Evolutionary conservation across 2,113 vertebrate genomes (phyloP).

Genomic region (Protobothrops mucrosquamatus): DNA sequence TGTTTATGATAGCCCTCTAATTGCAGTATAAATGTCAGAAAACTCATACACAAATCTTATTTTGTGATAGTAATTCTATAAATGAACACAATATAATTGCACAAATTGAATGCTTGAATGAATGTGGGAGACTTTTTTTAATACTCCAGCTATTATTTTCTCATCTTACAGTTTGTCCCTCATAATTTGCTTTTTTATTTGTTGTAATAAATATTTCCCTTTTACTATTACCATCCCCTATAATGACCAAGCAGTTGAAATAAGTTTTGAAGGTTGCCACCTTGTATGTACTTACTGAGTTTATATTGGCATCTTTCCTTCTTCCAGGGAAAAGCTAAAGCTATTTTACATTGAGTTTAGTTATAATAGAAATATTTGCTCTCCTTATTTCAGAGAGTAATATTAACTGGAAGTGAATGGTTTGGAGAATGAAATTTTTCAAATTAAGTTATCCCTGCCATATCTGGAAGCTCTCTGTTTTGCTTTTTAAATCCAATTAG

Average conservation of each 20-base stretch:
- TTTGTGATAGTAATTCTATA: neutral
- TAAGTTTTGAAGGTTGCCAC: slow-evolving; percentile 42
- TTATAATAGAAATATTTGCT: neutral
- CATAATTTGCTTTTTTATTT: neutral
- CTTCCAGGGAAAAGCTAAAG: neutral
- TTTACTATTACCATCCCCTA: slow-evolving; percentile 31
- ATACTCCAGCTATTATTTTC: neutral
- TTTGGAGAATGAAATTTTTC: neutral
- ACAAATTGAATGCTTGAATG: neutral
- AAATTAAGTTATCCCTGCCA: slow-evolving; percentile 48
- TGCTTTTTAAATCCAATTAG: slow-evolving; percentile 53
- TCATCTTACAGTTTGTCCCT: neutral
- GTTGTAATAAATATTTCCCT: neutral
- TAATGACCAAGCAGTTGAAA: slow-evolving; percentile 34
- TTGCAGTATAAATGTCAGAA: neutral
- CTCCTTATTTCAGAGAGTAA: neutral
- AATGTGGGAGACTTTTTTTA: neutral
- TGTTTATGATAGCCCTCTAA: neutral
- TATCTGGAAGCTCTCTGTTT: slow-evolving; percentile 48
- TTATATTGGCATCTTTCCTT: neutral
- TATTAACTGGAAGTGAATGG: neutral
- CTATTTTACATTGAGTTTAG: neutral
- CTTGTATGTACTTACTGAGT: neutral
- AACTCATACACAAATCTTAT: neutral
- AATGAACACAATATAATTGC: neutral